phyloP scores from a whole-genome alignment of 1,140 invertebrate genomes.

The Hetaerina americana region DNA sequence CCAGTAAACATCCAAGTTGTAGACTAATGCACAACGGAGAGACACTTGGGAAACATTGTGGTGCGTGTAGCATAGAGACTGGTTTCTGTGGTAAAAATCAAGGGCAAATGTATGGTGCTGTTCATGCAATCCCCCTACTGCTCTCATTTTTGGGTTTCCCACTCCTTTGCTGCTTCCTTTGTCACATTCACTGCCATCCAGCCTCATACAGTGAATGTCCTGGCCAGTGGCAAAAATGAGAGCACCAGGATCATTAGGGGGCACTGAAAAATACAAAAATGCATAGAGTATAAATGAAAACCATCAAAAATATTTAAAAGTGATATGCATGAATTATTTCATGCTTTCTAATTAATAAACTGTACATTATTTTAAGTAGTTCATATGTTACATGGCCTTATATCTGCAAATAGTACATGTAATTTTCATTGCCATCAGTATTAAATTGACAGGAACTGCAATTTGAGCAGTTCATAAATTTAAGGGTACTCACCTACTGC shows the following conservation, averaged over 20 bases:
- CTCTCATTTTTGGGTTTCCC: not conserved
- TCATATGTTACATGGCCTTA: too few relatives aligned
- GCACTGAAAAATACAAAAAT: slow-evolving; percentile 29
- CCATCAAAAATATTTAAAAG: too few relatives aligned
- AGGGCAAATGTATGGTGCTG: slow-evolving; percentile 24
- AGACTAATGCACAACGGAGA: slow-evolving; percentile 44
- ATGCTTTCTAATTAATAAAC: too few relatives aligned
- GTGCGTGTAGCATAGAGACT: slow-evolving; percentile 53
- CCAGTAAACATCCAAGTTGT: slow-evolving; percentile 42
- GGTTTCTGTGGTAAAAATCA: slow-evolving; percentile 41
- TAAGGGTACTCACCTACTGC: too few relatives aligned
- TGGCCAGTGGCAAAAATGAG: slow-evolving; percentile 38
- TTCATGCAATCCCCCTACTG: not conserved
- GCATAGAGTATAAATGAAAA: too few relatives aligned
- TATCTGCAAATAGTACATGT: too few relatives aligned
- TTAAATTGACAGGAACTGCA: too few relatives aligned
- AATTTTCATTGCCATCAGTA: too few relatives aligned
- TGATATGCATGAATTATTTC: too few relatives aligned
- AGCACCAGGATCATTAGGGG: slow-evolving; percentile 32
- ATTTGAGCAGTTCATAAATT: too few relatives aligned
- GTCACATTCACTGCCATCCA: slow-evolving; percentile 34
- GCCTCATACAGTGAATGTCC: slow-evolving; percentile 35
- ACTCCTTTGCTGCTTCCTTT: slow-evolving; percentile 23
- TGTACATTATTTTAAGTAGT: too few relatives aligned
- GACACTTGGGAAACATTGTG: slow-evolving; percentile 32